Percentiles rank a stretch among this genome's conserved stretches.
phyloP scores from a whole-genome alignment of 2,888 invertebrate genomes.

The Pandemis corylana region DNA sequence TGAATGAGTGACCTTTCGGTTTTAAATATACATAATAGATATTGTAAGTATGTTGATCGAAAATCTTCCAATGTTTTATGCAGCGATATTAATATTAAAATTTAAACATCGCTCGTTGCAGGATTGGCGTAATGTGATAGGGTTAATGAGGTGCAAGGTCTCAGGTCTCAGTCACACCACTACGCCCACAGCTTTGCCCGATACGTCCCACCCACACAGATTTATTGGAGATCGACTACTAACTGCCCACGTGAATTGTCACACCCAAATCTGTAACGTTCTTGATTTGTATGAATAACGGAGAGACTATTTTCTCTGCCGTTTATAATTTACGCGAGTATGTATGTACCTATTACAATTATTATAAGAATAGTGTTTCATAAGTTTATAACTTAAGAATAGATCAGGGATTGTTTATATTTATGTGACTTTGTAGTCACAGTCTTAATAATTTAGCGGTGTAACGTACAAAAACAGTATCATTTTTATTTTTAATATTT shows the following conservation, averaged over 20 bases:
- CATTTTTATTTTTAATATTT: not conserved
- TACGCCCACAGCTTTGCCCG: slow-evolving; percentile 36
- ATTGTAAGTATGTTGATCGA: too few species aligned
- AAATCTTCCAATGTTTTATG: too few species aligned
- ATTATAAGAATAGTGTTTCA: too few species aligned
- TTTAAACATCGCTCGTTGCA: not conserved
- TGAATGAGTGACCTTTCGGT: too few species aligned
- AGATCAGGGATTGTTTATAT: too few species aligned
- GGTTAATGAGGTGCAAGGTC: slow-evolving; percentile 28
- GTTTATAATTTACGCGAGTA: not conserved
- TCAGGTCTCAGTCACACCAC: slow-evolving; percentile 33
- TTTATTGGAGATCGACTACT: slow-evolving; percentile 42
- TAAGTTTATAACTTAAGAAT: too few species aligned
- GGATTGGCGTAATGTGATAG: slow-evolving; percentile 20
- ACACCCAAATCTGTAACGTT: slow-evolving; percentile 32
- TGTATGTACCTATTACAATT: not conserved
- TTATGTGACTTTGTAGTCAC: too few species aligned
- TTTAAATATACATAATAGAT: too few species aligned
- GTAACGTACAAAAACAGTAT: too few species aligned
- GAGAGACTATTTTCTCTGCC: not conserved
- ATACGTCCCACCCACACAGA: slow-evolving; percentile 44
- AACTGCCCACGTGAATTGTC: slow-evolving; percentile 31
- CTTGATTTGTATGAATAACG: slow-evolving; percentile 7
- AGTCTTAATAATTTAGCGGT: too few species aligned
- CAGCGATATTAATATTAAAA: too few species aligned